Base-by-base conservation (phyloP, 2,113 vertebrate genomes). In the Perca flavescens region DNA sequence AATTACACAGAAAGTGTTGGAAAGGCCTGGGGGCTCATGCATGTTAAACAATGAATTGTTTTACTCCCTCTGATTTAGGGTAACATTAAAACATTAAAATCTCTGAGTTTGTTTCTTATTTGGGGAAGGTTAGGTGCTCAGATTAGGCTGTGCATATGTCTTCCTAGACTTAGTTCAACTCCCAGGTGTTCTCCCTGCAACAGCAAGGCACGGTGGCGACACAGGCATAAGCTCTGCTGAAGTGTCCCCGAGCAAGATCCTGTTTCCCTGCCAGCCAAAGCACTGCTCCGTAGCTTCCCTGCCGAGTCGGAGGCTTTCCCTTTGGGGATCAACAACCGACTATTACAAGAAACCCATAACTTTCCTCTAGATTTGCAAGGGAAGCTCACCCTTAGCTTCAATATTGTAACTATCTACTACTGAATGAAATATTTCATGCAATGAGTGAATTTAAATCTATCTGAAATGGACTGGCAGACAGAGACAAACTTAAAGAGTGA, bases 191-290 rank as follows among this genome's bases (percentile, higher is more conserved):
- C 53, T 76, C 25, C 2, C 28, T 61, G 77, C 52, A 63, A 25
- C 28, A 74, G 25, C 25, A 52, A 62, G 62, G 43, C 43, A 71
- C 17, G 16, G 15, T 9, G 57, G 25, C 15, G 34, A 58, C 57
- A 56, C 56, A 72, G 43, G 12, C 25, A 49, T 9, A n/a, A 50
- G 60, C 43, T 77, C 52, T 21, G 61, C 74, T 64, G 49, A 69
- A 56, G 81, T 75, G 77, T 72, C 80, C 82, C 86, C n/a, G 11
- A 80, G 79, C 70, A 77, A 82, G 12, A 83, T 11, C 28, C 16
- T n/a, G 43, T 66, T 74, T 43, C 63, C 57, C 56, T 60, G 75
- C 60, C 61, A 25, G 78, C 74, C 75, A 63, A 63, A 63, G 83
- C 80, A 11, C 16, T 0, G 53, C 75, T 83, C 9, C 80, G 31